These are phyloP conservation scores for Poicephalus gulielmi DNA, from an alignment of 2,113 vertebrate genomes.

Conservation along the genomic window DNA sequence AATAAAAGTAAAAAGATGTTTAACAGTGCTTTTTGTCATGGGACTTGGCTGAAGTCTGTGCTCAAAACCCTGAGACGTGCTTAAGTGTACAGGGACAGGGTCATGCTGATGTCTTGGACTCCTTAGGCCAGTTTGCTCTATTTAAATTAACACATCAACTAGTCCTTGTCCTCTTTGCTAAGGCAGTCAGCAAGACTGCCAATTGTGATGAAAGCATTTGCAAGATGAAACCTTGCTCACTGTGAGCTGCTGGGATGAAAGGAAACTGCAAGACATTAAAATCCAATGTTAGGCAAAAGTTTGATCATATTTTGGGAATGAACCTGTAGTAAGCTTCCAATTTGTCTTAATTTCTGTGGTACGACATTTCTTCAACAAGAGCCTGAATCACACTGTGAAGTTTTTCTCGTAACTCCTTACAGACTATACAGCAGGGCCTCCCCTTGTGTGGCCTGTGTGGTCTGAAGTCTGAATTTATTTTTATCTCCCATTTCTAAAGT, in stretches of 20 bases:
- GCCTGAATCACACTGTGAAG: neutral
- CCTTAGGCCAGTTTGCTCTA: constrained; percentile 9
- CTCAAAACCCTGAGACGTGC: neutral
- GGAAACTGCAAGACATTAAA: neutral
- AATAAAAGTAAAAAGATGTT: neutral
- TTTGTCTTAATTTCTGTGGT: neutral
- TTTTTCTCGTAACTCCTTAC: neutral
- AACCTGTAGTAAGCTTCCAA: neutral
- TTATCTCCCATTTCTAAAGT: neutral
- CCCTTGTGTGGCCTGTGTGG: neutral
- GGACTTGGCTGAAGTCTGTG: neutral
- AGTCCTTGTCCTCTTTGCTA: constrained; percentile 4
- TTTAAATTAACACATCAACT: constrained; percentile 22
- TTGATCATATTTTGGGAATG: neutral
- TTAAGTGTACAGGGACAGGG: neutral
- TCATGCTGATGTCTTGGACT: neutral
- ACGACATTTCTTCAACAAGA: neutral
- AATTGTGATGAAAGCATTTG: neutral
- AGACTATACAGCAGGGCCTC: neutral
- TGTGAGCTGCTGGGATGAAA: constrained; percentile 48
- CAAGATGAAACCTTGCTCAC: neutral
- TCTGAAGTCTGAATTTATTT: neutral
- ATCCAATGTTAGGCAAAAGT: neutral
- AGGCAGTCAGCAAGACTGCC: neutral
- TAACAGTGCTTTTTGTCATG: neutral